Evolutionary conservation across 1,140 invertebrate species (phyloP), one percentile per base, ranked within the genome.

Genomic region (Heliconius eleuchia): DNA sequence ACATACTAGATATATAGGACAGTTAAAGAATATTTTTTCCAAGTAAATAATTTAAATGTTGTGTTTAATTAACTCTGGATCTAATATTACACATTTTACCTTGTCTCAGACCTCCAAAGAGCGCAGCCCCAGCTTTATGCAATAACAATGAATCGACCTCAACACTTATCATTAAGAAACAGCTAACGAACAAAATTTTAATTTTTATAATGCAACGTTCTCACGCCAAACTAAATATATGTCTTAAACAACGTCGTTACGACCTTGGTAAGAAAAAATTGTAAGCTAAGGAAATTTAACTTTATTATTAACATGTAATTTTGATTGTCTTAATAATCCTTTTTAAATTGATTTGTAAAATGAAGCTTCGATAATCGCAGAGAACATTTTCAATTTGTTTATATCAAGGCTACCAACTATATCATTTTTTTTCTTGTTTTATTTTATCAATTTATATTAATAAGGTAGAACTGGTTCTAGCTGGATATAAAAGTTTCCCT

Each of bases 141-240:
- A 86, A 85, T 75, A 89, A 91, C 92, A 93, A 92, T 93, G 84
- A 84, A 79, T 72, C 85, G 91, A 90, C 91, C 90, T 91, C 87
- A 84, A 87, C 85, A 89, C 79, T 91, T 89, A 91, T 91, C 87
- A 88, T 94, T 92, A 89, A 90, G 84, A 86, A 85, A 86, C 83
- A 30, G 79, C 85, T 90, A 88, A 89, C 85, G 85, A 89, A 89
- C 83, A 86, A 88, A 89, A 89, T 88, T 88, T 81, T 85, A 86
- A 89, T 87, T 88, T 87, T 88, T 88, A 87, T 87, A 88, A 91
- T 90, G 78, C 85, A 89, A 84, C 81, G 83, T 94, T 94, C 92
- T 90, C 92, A 92, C 92, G 91, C 83, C 82, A 82, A 88, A 87
- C 76, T 80, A 81, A 60, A 84, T 85, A 83, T 82, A 85, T 78